Evolutionary conservation across 2,797 vertebrate species (phyloP).

Genomic region (Helostoma temminkii): DNA sequence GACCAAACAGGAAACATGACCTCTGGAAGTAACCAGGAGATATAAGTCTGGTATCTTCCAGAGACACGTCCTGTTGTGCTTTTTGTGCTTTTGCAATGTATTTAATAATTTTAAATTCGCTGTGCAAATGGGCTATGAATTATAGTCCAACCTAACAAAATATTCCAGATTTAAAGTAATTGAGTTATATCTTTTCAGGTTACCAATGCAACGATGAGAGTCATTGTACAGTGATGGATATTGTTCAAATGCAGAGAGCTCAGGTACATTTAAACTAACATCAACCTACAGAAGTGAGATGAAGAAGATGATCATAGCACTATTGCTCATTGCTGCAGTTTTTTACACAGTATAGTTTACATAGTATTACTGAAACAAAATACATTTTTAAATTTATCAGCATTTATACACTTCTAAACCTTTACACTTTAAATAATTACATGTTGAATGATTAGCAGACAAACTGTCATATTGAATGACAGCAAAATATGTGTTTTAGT

Average conservation of each 20-base stretch:
- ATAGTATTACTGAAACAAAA: background rate
- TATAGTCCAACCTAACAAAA: background rate
- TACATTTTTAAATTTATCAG: background rate
- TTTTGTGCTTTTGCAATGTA: conserved; percentile 3
- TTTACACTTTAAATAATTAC: too few species aligned
- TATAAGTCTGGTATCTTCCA: conserved; percentile 23
- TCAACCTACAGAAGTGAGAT: conserved; percentile 11
- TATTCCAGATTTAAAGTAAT: background rate
- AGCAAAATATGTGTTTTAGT: background rate
- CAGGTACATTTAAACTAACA: too few species aligned
- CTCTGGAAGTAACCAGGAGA: conserved; percentile 47
- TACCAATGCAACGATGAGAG: background rate
- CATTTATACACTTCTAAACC: background rate
- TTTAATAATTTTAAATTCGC: background rate
- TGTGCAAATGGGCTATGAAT: conserved; percentile 19
- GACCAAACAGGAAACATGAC: conserved; percentile 64
- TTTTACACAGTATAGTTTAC: too few species aligned
- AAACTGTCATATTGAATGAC: background rate
- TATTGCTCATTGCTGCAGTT: conserved; percentile 19
- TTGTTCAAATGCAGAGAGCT: too few species aligned
- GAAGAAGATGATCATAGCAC: background rate
- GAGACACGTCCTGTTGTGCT: conserved; percentile 9
- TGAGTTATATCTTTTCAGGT: background rate
- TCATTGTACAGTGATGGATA: too few species aligned
- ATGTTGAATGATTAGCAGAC: background rate